phyloP scores from a whole-genome alignment of 2,888 invertebrate genomes.

The Melanotus villosus region DNA sequence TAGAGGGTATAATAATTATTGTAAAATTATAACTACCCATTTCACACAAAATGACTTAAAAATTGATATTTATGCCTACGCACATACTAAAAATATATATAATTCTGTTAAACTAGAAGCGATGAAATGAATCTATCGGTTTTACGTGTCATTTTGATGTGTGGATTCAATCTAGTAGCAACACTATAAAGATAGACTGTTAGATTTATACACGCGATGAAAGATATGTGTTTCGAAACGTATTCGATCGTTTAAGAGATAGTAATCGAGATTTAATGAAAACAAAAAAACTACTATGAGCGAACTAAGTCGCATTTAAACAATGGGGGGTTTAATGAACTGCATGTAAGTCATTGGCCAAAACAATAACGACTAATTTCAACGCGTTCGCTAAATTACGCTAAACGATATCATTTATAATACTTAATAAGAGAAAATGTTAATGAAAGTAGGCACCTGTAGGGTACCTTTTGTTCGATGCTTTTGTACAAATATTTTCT shows the following conservation, averaged over 20 bases:
- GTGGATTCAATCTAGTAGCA: conserved; percentile 47
- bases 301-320: conserved; percentile 15
- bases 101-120: no score
- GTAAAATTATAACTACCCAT: no score
- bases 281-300: conserved; percentile 16
- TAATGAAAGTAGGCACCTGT: conserved; percentile 11
- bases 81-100: no score
- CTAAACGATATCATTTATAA: conserved; percentile 3
- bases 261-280: conserved; percentile 34
- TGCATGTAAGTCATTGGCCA: conserved; percentile 9
- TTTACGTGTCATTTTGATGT: conserved; percentile 48
- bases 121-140: conserved; percentile 25
- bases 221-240: conserved; percentile 42
- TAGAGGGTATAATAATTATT: no score
- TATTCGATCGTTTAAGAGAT: conserved; percentile 31
- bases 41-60: no score
- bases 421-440: not conserved
- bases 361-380: conserved; percentile 32
- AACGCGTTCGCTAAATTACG: conserved; percentile 1
- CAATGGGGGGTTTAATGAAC: conserved; percentile 42
- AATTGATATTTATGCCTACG: no score
- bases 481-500: conserved; percentile 22
- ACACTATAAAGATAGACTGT: conserved; percentile 31
- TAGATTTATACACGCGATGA: conserved; percentile 44
- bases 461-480: not conserved